A percentile compares a stretch with the other conserved stretches of the same genome.
Conservation (phyloP, 2,113 vertebrate species). For the Heloderma charlesbogerti region DNA sequence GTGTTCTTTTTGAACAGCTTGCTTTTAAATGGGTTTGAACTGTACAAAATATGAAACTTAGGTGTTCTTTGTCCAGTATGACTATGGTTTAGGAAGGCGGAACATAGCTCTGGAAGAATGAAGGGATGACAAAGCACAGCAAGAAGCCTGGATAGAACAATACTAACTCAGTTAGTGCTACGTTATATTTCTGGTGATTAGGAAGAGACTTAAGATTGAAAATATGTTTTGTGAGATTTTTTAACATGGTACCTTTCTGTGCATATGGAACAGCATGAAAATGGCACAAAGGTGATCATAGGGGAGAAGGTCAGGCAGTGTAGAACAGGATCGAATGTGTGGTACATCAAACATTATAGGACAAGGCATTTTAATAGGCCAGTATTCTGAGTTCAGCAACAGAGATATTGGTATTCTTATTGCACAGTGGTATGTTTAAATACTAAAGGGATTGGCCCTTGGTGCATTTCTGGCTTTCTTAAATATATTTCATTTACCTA, state of each 20-base stretch:
- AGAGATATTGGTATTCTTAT: not conserved
- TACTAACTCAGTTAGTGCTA: not conserved
- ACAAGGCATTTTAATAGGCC: conserved; percentile 15
- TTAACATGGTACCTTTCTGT: not conserved
- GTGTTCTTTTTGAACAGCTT: not conserved
- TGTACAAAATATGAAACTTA: not conserved
- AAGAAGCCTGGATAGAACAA: not conserved
- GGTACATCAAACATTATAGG: not conserved
- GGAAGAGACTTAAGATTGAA: not conserved
- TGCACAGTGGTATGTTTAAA: rapidly evolving
- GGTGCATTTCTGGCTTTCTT: not conserved
- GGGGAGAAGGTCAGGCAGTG: not conserved
- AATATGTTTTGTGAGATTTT: not conserved
- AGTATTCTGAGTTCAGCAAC: not conserved
- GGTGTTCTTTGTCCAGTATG: not conserved
- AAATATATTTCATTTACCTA: not conserved
- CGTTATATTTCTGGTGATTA: not conserved
- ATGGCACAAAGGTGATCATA: not conserved
- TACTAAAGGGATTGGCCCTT: not conserved
- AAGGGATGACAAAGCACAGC: not conserved
- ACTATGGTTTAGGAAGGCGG: not conserved
- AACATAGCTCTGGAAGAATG: not conserved
- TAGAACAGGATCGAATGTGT: not conserved
- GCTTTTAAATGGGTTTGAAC: not conserved
- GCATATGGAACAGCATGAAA: not conserved